phyloP scores from a whole-genome alignment of 2,113 vertebrate species.

The Centrocercus urophasianus region DNA sequence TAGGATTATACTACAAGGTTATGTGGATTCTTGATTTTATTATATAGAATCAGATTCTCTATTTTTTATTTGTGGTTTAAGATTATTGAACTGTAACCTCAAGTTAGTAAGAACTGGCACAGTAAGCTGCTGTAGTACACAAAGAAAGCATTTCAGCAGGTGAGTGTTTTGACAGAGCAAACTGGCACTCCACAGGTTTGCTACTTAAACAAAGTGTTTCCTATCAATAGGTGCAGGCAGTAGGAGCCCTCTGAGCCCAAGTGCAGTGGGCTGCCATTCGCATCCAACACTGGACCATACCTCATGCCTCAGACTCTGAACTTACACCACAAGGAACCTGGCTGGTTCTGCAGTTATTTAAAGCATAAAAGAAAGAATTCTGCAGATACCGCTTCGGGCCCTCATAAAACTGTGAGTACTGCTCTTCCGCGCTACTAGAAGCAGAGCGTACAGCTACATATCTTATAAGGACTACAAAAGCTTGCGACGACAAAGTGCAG shows the following conservation, averaged over 20 bases:
- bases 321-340: accelerated
- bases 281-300: accelerated
- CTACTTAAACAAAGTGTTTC: not conserved
- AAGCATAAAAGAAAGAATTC: not conserved
- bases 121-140: not conserved
- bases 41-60: accelerated
- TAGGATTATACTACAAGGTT: not conserved
- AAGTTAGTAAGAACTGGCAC: not conserved
- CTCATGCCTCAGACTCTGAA: not conserved
- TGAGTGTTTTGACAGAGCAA: not conserved
- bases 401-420: accelerated
- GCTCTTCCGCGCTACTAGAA: not conserved
- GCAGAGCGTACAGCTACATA: accelerated
- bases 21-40: not conserved
- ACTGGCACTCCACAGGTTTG: not conserved
- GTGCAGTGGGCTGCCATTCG: not conserved
- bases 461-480: accelerated
- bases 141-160: not conserved
- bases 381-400: not conserved
- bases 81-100: not conserved
- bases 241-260: not conserved
- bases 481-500: not conserved
- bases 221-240: accelerated
- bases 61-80: not conserved
- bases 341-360: not conserved